Base-by-base conservation (phyloP, 2,888 invertebrate genomes). In the Syrphus vitripennis region DNA sequence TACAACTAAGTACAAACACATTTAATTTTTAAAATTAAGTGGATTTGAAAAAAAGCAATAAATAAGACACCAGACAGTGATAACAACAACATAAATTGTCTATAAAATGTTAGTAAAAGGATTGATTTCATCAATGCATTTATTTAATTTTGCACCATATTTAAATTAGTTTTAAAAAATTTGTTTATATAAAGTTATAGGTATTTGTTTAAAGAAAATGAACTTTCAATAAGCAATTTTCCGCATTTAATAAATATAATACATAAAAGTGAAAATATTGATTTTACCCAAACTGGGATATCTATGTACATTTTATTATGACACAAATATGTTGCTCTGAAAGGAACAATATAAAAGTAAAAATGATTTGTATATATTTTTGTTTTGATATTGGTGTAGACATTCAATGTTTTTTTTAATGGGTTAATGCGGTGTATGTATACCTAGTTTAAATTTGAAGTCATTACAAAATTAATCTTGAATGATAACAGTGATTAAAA, bases 251-350 rank as follows among this genome's bases (percentile, higher is more conserved):
- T 45, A 16, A 3, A 7, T 3, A n/a, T 2, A 53, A 29, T 34
- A 59, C 7, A 9, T 21, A 42, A 67, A 55, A 48, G 37, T 75
- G 83, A 63, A 70, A 26, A 31, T 83, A 83, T 83, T 83, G 83
- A 83, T 83, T 83, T 83, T 83, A 76, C 83, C 65, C 75, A 67
- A 71, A 63, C 63, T 79, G 75, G 69, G 16, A 74, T 31, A n/a
- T n/a, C n/a, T n/a, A n/a, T n/a, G n/a, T n/a, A 65, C 10, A 40
- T 31, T 16, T 61, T 16, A 24, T 59, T 67, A 26, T 63, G 40
- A 26, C 63, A 55, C 55, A 55, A 53, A 63, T 63, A 29, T 14
- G 16, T 1, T 19, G 10, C n/a, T n/a, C n/a, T n/a, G 21, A 50
- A 24, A 37, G 24, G 10, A 7, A n/a, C 16, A 16, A 31, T 12